These are phyloP conservation scores for Aphelenchoides bicaudatus DNA, from an alignment of 2,888 invertebrate genomes.

Conservation along the genomic window DNA sequence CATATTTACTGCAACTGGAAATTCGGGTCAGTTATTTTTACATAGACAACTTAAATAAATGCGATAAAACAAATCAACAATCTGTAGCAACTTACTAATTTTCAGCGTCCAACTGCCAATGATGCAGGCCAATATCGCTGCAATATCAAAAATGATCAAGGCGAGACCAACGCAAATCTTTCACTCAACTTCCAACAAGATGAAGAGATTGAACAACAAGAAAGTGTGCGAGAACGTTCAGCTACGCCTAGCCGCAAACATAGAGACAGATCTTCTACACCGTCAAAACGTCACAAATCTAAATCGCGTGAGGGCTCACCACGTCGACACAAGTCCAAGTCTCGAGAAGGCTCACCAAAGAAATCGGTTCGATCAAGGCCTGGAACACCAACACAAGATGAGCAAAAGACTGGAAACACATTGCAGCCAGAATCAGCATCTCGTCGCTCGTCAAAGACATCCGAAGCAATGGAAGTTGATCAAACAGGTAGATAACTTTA, in stretches of 20 bases:
- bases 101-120: slow-evolving; percentile 83
- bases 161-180: slow-evolving; percentile 92
- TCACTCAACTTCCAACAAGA: slow-evolving; percentile 83
- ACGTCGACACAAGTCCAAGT: slow-evolving; percentile 41
- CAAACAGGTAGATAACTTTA: slow-evolving; percentile 5
- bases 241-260: slow-evolving; percentile 39
- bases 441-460: slow-evolving; percentile 6
- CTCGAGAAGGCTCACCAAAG: slow-evolving; percentile 55
- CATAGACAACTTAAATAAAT: neutral
- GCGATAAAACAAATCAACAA: neutral
- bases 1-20: slow-evolving; percentile 59
- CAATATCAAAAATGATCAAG: slow-evolving; percentile 89
- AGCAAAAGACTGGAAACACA: slow-evolving; percentile 24
- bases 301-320: slow-evolving; percentile 58
- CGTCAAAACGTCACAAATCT: slow-evolving; percentile 35
- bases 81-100: slow-evolving; percentile 25
- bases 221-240: slow-evolving; percentile 32
- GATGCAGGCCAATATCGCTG: slow-evolving; percentile 98
- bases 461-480: slow-evolving; percentile 26
- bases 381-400: slow-evolving; percentile 52
- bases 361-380: slow-evolving; percentile 55
- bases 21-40: slow-evolving; percentile 47
- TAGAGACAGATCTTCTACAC: slow-evolving; percentile 35
- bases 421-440: slow-evolving; percentile 35
- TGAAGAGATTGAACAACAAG: slow-evolving; percentile 40